Evolutionary conservation across 1,140 invertebrate species (phyloP).

Genomic region (Heliothis subflexa): DNA sequence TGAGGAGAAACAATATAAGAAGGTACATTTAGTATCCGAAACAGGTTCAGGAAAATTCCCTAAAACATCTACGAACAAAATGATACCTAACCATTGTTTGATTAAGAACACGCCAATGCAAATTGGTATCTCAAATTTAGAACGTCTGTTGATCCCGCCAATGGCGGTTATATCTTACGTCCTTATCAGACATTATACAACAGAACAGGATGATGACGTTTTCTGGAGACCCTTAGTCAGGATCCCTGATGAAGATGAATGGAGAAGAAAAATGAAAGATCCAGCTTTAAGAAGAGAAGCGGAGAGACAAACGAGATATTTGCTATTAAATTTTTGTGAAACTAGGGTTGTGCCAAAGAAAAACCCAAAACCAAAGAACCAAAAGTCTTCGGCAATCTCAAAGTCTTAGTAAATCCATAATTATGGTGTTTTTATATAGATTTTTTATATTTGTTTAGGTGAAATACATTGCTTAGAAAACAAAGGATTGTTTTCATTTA

Average conservation of each 20-base stretch:
- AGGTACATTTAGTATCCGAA: neutral
- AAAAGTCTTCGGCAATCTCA: too few relatives aligned
- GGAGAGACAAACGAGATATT: neutral
- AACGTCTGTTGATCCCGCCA: neutral
- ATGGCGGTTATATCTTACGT: neutral
- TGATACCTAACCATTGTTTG: neutral
- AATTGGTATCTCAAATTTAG: conserved; percentile 2
- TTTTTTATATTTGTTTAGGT: too few relatives aligned
- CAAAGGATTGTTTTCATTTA: too few relatives aligned
- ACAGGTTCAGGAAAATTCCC: neutral
- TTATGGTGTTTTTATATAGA: too few relatives aligned
- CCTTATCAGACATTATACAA: neutral
- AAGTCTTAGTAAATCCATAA: too few relatives aligned
- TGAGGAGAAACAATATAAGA: neutral
- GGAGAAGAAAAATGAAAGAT: neutral
- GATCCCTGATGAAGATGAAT: neutral
- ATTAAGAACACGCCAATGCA: neutral
- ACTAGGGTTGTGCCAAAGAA: too few relatives aligned
- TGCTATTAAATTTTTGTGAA: neutral
- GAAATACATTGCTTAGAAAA: too few relatives aligned
- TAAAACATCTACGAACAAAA: neutral
- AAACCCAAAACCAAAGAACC: too few relatives aligned
- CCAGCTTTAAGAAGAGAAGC: neutral
- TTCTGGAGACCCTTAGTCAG: conserved; percentile 4
- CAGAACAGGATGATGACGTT: too few relatives aligned